Evolutionary conservation across 1,140 invertebrate genomes (phyloP).

Genomic region (Trichomalopsis sarcophagae): DNA sequence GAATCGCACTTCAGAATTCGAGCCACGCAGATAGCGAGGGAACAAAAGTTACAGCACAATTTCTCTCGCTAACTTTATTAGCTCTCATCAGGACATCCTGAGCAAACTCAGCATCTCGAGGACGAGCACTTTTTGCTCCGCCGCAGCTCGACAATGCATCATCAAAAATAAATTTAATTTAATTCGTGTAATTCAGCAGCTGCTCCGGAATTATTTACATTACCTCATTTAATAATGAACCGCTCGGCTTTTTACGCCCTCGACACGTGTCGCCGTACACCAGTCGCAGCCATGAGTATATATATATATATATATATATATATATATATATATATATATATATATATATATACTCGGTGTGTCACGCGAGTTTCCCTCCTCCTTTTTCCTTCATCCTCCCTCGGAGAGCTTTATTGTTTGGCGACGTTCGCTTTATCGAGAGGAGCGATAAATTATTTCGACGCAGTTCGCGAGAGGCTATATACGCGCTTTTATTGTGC

Average conservation of each 20-base stretch:
- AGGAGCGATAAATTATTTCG: constrained; percentile 4
- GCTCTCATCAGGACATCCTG: neutral
- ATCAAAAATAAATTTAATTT: neutral
- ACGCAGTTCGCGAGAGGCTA: neutral
- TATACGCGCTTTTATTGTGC: neutral
- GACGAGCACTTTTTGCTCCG: neutral
- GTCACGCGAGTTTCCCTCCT: neutral
- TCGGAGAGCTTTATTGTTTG: neutral
- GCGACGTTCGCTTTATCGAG: neutral
- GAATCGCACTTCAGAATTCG: neutral
- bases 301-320: no score
- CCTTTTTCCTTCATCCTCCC: neutral
- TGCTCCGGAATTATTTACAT: neutral
- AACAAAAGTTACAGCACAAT: neutral
- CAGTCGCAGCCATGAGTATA: no score
- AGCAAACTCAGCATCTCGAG: neutral
- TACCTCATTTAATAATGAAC: neutral
- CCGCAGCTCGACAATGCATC: neutral
- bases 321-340: neutral
- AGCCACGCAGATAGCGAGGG: neutral
- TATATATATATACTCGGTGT: neutral
- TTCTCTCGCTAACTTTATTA: neutral
- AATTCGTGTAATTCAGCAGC: neutral
- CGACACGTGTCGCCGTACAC: neutral
- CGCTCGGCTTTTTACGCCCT: neutral